Percentiles rank a stretch among this genome's conserved stretches.
Evolutionary conservation across 2,797 vertebrate genomes (phyloP).

Genomic region (Pogoniulus pusillus): DNA sequence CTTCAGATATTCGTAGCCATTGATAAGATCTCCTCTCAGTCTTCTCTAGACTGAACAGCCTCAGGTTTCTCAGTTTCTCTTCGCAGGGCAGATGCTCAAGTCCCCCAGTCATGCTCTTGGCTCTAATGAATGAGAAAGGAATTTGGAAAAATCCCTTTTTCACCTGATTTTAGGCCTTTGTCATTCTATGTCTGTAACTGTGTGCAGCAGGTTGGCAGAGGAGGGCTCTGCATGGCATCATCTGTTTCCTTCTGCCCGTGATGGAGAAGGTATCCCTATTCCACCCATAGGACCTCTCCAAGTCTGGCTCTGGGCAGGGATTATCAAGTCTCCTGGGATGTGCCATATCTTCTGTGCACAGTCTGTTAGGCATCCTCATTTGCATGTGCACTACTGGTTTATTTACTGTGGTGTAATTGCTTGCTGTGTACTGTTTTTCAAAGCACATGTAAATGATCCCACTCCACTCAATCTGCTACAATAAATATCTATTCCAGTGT

Average conservation of each 20-base stretch:
- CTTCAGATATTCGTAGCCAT: too few species aligned
- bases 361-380: background rate
- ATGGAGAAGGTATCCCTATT: background rate
- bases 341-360: background rate
- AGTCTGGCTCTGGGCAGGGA: accelerated
- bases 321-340: background rate
- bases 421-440: constrained; percentile 31
- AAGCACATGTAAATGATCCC: background rate
- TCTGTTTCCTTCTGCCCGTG: background rate
- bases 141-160: background rate
- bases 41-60: too few species aligned
- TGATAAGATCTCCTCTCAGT: too few species aligned
- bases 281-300: background rate
- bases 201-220: background rate
- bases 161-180: background rate
- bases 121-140: background rate
- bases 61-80: too few species aligned
- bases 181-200: background rate
- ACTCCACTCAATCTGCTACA: background rate
- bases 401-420: constrained; percentile 38
- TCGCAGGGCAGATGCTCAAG: too few species aligned
- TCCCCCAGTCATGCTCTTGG: too few species aligned
- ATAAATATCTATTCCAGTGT: constrained; percentile 4
- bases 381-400: constrained; percentile 4
- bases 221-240: background rate